These are phyloP conservation scores for Hypselothyrea guttata DNA, from an alignment of 2,888 invertebrate genomes.

Conservation along the genomic window DNA sequence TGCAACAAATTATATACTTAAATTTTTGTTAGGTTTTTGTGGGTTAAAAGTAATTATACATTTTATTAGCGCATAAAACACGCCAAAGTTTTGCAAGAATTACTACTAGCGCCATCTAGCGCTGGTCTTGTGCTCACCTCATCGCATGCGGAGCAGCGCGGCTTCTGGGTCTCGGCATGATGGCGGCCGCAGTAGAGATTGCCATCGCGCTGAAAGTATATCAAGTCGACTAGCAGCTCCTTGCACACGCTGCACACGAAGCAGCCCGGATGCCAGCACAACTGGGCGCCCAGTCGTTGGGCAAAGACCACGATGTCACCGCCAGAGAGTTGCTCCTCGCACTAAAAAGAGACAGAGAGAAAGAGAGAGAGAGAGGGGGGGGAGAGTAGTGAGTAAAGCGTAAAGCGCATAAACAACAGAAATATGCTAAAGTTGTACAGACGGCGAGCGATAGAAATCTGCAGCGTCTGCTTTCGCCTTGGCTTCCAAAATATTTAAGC, in stretches of 20 bases:
- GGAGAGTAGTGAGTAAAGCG: conserved; percentile 22
- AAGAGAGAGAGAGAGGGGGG: background rate
- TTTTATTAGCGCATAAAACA: too few relatives aligned
- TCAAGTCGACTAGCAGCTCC: conserved; percentile 97
- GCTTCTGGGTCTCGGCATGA: conserved; percentile 98
- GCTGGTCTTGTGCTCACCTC: conserved; percentile 86
- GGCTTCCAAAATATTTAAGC: conserved; percentile 70
- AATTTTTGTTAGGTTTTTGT: too few relatives aligned
- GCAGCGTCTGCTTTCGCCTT: conserved; percentile 61
- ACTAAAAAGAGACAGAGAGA: conserved; percentile 84
- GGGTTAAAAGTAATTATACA: too few relatives aligned
- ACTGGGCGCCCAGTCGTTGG: conserved; percentile 91
- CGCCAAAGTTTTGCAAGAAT: too few relatives aligned
- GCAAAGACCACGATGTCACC: conserved; percentile 97
- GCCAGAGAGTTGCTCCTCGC: conserved; percentile 90
- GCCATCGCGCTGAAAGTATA: conserved; percentile 96
- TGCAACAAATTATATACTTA: too few relatives aligned
- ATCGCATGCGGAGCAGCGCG: conserved; percentile 98
- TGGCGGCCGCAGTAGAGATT: conserved; percentile 97
- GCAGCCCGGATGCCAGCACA: conserved; percentile 97
- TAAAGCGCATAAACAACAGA: conserved; percentile 56
- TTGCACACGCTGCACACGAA: conserved; percentile 95
- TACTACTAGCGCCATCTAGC: too few relatives aligned
- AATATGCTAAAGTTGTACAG: conserved; percentile 64
- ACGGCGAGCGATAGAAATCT: conserved; percentile 68